These are phyloP conservation scores for Enhydra lutris DNA, from an alignment of 2,113 vertebrate genomes.

Conservation along the genomic window DNA sequence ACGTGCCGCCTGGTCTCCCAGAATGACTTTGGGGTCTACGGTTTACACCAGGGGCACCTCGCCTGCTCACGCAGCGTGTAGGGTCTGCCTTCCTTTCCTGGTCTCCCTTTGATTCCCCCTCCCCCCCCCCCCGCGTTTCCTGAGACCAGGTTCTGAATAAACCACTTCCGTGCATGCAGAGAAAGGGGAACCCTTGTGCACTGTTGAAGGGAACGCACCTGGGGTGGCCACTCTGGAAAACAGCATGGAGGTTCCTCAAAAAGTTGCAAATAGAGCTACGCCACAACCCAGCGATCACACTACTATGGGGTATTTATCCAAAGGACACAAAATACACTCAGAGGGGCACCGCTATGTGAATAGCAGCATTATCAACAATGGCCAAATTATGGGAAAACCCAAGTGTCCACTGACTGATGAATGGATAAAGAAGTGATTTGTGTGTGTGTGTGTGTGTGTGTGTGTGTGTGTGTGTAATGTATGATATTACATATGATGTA, in stretches of 20 bases:
- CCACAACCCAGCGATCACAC: background rate
- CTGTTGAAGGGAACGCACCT: background rate
- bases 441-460: background rate
- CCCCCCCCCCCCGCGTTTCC: background rate
- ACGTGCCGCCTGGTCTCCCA: background rate
- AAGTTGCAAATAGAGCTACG: background rate
- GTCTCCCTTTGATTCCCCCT: background rate
- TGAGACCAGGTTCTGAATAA: background rate
- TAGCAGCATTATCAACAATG: background rate
- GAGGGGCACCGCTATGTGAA: background rate
- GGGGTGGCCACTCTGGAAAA: background rate
- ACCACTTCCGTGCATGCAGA: background rate
- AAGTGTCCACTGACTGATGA: background rate
- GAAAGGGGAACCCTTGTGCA: background rate
- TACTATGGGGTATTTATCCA: background rate
- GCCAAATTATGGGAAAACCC: background rate
- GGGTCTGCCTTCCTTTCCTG: background rate
- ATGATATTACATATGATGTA: background rate
- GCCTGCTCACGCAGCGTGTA: accelerated
- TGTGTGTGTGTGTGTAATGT: too few relatives aligned
- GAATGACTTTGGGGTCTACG: background rate
- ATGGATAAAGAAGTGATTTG: background rate
- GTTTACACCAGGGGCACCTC: background rate
- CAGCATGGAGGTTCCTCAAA: background rate
- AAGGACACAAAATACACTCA: background rate